A percentile compares a stretch with the other conserved stretches of the same genome.
phyloP scores from a whole-genome alignment of 1,140 invertebrate species.

The Riptortus pedestris region DNA sequence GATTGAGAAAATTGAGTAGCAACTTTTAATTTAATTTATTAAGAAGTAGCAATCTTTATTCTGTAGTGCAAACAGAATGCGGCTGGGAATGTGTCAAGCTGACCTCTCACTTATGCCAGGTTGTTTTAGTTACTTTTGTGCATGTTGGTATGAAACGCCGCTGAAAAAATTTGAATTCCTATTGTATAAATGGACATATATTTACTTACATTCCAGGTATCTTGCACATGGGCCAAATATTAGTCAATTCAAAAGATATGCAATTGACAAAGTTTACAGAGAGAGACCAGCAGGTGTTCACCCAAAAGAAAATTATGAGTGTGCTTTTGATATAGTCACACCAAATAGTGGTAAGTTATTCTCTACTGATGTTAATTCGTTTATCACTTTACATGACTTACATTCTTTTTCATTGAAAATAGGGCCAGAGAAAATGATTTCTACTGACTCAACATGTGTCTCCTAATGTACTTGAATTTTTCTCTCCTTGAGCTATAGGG shows the following conservation, averaged over 20 bases:
- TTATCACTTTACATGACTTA: not conserved
- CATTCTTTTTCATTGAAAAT: not conserved
- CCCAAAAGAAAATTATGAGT: slow-evolving; percentile 79
- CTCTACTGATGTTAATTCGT: slow-evolving; percentile 1
- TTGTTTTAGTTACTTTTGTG: too few species aligned
- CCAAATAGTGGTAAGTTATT: slow-evolving; percentile 45
- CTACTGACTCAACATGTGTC: not conserved
- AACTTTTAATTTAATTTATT: too few species aligned
- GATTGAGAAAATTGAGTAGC: too few species aligned
- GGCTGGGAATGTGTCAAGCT: too few species aligned
- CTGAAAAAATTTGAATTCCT: too few species aligned
- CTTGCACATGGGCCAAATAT: slow-evolving; percentile 66
- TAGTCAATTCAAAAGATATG: slow-evolving; percentile 67
- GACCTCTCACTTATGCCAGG: too few species aligned
- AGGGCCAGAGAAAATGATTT: not conserved
- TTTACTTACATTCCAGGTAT: slow-evolving; percentile 44
- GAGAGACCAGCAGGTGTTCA: slow-evolving; percentile 76
- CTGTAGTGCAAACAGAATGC: too few species aligned
- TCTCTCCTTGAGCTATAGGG: not conserved
- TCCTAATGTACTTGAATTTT: not conserved
- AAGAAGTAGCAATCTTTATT: too few species aligned
- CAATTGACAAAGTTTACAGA: slow-evolving; percentile 74
- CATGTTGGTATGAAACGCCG: too few species aligned
- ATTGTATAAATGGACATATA: too few species aligned
- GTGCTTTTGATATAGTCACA: slow-evolving; percentile 86